Percentiles rank a stretch among this genome's conserved stretches.
These are phyloP conservation scores for Boloria selene DNA, from an alignment of 2,888 invertebrate genomes.

Conservation along the genomic window DNA sequence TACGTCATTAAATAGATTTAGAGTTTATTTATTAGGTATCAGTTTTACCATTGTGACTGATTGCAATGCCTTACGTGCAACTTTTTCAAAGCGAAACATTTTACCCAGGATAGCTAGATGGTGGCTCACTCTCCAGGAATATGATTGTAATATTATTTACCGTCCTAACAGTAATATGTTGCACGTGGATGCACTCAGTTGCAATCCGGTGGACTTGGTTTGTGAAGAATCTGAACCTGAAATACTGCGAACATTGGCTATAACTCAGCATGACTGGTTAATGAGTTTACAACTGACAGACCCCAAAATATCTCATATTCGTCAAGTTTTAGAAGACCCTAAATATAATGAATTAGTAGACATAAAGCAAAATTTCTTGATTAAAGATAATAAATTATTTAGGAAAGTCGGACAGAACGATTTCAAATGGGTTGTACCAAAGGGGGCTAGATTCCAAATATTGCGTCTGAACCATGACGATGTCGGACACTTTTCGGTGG, in stretches of 20 bases:
- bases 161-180: constrained; percentile 45
- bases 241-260: neutral
- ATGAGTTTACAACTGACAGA: constrained; percentile 39
- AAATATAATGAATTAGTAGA: constrained; percentile 32
- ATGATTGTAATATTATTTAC: constrained; percentile 48
- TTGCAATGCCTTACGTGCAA: constrained; percentile 46
- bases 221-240: neutral
- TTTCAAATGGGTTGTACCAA: constrained; percentile 46
- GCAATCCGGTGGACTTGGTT: constrained; percentile 33
- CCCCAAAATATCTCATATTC: constrained; percentile 30
- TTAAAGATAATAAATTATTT: constrained; percentile 36
- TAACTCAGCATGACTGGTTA: constrained; percentile 35
- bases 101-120: constrained; percentile 49
- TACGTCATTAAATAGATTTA: constrained; percentile 45
- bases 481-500: constrained; percentile 53
- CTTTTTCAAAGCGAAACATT: constrained; percentile 46
- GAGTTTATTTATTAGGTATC: constrained; percentile 46
- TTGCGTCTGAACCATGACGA: constrained; percentile 55
- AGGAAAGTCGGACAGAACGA: constrained; percentile 25
- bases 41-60: constrained; percentile 43
- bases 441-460: constrained; percentile 46
- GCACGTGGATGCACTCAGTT: constrained; percentile 48
- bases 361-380: constrained; percentile 31
- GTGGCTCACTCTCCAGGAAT: constrained; percentile 49
- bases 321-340: constrained; percentile 29